These are phyloP conservation scores for Chrosomus eos DNA, from an alignment of 2,797 vertebrate species.

Conservation along the genomic window DNA sequence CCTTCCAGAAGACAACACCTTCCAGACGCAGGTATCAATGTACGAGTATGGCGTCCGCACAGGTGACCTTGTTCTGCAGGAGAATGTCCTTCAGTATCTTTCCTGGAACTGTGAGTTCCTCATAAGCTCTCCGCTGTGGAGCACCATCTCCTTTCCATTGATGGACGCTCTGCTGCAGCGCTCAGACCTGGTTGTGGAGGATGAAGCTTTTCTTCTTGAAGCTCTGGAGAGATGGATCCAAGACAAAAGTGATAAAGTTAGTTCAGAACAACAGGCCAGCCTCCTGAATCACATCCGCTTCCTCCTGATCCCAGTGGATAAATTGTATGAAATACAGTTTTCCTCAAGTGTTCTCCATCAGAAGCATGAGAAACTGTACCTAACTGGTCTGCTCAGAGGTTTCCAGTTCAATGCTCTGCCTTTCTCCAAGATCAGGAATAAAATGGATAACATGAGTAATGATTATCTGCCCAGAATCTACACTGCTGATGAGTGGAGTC, in stretches of 20 bases:
- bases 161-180: slow-evolving; percentile 69
- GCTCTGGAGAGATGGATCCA: slow-evolving; percentile 72
- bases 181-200: slow-evolving; percentile 75
- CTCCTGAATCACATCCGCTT: slow-evolving; percentile 74
- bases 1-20: slow-evolving; percentile 74
- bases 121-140: slow-evolving; percentile 70
- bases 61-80: slow-evolving; percentile 67
- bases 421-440: slow-evolving; percentile 57
- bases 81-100: slow-evolving; percentile 67
- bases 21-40: slow-evolving; percentile 74
- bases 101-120: slow-evolving; percentile 73
- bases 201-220: slow-evolving; percentile 75
- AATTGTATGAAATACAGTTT: slow-evolving; percentile 71
- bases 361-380: slow-evolving; percentile 61
- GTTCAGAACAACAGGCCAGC: slow-evolving; percentile 32
- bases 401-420: slow-evolving; percentile 77
- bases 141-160: slow-evolving; percentile 56
- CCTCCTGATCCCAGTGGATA: slow-evolving; percentile 75
- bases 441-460: slow-evolving; percentile 54
- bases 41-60: slow-evolving; percentile 71
- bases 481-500: slow-evolving; percentile 71
- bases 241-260: slow-evolving; percentile 34
- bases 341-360: slow-evolving; percentile 66
- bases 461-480: slow-evolving; percentile 69
- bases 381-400: slow-evolving; percentile 66